These are phyloP conservation scores for Pandemis heparana DNA, from an alignment of 2,888 invertebrate species.

Conservation along the genomic window DNA sequence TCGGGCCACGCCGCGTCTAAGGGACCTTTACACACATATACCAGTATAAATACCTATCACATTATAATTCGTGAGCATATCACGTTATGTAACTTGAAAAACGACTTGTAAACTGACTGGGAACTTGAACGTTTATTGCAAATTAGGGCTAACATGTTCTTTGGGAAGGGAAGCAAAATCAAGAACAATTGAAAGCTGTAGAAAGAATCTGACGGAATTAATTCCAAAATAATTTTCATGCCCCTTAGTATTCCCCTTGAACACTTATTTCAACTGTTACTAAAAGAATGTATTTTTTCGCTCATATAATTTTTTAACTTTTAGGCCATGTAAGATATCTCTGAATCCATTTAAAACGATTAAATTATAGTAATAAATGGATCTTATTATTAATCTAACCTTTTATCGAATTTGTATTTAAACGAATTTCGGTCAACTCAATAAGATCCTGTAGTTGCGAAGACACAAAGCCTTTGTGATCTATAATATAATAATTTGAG, in stretches of 20 bases:
- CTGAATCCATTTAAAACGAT: background rate
- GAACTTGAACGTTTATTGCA: background rate
- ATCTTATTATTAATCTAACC: no score
- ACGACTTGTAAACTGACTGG: background rate
- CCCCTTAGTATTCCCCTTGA: no score
- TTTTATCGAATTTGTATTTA: background rate
- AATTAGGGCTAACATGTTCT: no score
- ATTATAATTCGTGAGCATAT: slow-evolving; percentile 9
- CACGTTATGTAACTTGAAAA: background rate
- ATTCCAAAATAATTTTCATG: no score
- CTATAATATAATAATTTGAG: background rate
- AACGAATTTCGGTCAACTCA: background rate
- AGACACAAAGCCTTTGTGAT: background rate
- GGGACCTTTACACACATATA: slow-evolving; percentile 17
- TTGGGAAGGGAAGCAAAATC: no score
- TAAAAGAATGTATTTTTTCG: no score
- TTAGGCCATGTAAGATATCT: no score
- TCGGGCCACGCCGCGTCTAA: slow-evolving; percentile 46
- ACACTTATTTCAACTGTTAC: no score
- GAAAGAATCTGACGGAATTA: no score
- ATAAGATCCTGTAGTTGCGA: background rate
- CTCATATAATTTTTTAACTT: no score
- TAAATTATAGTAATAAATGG: no score
- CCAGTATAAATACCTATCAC: background rate
- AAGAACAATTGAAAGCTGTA: no score